Conservation (phyloP, 2,888 invertebrate species). For the Diabrotica balteata region DNA sequence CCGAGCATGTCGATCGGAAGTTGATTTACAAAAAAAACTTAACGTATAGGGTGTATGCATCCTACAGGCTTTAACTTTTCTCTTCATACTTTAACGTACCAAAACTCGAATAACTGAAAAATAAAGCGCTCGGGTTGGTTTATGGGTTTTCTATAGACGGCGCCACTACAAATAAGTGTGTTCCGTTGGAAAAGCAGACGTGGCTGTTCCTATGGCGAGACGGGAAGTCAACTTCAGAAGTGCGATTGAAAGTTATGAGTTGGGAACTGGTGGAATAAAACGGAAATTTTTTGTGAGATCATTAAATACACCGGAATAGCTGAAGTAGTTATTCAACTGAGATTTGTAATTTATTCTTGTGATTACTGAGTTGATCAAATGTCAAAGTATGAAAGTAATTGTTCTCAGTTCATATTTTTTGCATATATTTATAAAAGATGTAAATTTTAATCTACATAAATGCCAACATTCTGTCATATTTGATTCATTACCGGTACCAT, state of each 20-base stretch:
- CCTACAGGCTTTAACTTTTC: not conserved
- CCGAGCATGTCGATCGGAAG: not conserved
- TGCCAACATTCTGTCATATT: no score
- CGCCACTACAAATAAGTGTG: conserved; percentile 3
- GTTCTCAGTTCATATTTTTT: no score
- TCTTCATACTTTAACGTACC: not conserved
- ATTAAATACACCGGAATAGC: no score
- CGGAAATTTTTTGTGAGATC: no score
- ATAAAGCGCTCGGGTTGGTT: not conserved
- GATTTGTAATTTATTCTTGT: no score
- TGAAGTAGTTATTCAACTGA: no score
- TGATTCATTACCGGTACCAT: no score
- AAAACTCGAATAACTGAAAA: not conserved
- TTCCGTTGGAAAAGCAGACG: not conserved
- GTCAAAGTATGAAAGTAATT: no score
- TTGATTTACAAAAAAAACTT: not conserved
- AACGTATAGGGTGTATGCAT: conserved; percentile 1
- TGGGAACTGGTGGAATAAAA: no score
- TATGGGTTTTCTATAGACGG: conserved; percentile 2
- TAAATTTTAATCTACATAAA: no score
- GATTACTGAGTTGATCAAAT: no score
- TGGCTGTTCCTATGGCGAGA: not conserved
- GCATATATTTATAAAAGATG: no score
- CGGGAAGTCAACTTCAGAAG: not conserved
- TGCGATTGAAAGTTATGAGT: not conserved